Conservation (phyloP, 23 tunicate genomes). For the Styela clava region DNA sequence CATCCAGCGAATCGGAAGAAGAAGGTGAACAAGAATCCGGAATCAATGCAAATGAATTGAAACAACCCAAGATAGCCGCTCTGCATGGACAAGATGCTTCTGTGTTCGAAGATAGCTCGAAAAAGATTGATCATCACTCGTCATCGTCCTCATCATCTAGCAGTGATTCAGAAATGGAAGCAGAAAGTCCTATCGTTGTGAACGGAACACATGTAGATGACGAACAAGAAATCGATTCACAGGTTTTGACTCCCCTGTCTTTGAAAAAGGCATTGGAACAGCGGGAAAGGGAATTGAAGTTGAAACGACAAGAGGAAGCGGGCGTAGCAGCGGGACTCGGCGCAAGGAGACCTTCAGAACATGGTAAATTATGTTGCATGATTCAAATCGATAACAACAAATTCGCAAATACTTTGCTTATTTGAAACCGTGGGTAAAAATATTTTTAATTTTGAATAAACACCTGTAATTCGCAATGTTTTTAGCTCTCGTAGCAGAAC, state of each 20-base stretch:
- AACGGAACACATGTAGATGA: slow-evolving; percentile 9
- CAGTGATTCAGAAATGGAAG: slow-evolving; percentile 15
- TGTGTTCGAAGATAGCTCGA: no score
- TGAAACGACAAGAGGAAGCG: background rate
- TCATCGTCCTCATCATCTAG: slow-evolving; percentile 20
- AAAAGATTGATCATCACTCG: no score
- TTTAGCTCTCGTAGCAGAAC: background rate
- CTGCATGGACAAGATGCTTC: background rate
- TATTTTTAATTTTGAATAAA: no score
- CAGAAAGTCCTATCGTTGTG: background rate
- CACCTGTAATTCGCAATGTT: background rate
- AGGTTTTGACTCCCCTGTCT: slow-evolving; percentile 34
- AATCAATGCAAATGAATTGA: background rate
- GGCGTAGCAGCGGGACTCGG: slow-evolving; percentile 4
- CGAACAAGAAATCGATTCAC: background rate
- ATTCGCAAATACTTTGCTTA: no score
- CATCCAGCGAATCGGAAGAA: background rate
- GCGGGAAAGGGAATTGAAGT: slow-evolving; percentile 44
- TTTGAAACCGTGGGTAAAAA: no score
- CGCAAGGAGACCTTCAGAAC: slow-evolving; percentile 21
- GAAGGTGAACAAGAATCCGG: background rate
- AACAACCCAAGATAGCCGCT: background rate
- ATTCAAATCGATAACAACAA: no score
- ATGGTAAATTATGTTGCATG: background rate
- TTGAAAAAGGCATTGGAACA: slow-evolving; percentile 69